These are phyloP conservation scores for Poecile atricapillus DNA, from an alignment of 2,113 vertebrate genomes.

Conservation along the genomic window DNA sequence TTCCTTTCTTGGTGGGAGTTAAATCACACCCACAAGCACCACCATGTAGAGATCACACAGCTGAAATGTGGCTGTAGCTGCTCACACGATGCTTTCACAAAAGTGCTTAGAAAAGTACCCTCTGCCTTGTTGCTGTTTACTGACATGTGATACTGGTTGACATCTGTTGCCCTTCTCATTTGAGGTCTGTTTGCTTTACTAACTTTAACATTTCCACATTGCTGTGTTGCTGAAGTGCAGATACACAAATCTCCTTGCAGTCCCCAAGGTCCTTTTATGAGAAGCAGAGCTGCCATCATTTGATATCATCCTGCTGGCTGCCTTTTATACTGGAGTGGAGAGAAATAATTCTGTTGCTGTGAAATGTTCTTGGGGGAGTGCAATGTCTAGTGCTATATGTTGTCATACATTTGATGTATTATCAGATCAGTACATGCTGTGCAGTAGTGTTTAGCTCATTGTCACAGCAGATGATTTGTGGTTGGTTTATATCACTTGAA, in stretches of 20 bases:
- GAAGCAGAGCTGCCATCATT: constrained; percentile 27
- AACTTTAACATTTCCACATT: constrained; percentile 67
- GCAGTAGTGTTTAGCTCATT: constrained; percentile 25
- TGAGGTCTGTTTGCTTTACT: constrained; percentile 63
- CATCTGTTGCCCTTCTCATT: constrained; percentile 74
- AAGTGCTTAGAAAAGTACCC: constrained; percentile 55
- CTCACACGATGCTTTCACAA: constrained; percentile 32
- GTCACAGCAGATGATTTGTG: constrained; percentile 34
- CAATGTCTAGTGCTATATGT: neutral
- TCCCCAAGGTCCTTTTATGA: constrained; percentile 46
- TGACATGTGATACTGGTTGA: constrained; percentile 68
- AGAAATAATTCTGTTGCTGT: neutral
- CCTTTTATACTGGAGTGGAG: neutral
- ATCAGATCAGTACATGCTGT: constrained; percentile 10
- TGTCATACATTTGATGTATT: constrained; percentile 41
- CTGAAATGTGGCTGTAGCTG: constrained; percentile 22
- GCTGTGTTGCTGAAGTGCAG: constrained; percentile 49
- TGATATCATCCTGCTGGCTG: constrained; percentile 30
- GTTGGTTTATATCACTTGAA: constrained; percentile 23
- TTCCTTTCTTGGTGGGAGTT: neutral
- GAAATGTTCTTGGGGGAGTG: constrained; percentile 15
- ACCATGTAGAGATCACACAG: neutral
- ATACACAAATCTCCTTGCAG: constrained; percentile 50
- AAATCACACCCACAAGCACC: neutral
- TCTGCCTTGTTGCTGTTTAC: constrained; percentile 63